Percentiles rank a stretch among this genome's conserved stretches.
Evolutionary conservation across 2,888 invertebrate species (phyloP).

Genomic region (Villa cingulata): DNA sequence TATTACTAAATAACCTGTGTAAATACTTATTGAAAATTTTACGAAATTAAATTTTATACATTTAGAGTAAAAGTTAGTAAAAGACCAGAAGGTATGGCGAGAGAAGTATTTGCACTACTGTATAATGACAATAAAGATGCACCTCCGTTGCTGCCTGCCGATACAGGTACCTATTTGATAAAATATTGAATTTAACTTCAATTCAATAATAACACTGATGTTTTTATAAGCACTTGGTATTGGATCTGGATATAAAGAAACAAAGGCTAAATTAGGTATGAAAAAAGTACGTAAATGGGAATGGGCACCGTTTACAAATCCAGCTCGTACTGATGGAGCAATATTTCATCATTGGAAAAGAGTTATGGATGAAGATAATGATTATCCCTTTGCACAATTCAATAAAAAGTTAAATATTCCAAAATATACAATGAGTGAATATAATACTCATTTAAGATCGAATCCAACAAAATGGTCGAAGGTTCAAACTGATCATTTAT

Average conservation of each 20-base stretch:
- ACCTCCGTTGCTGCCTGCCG: conserved; percentile 84
- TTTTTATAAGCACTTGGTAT: conserved; percentile 26
- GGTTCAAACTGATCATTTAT: conserved; percentile 89
- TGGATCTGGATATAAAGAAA: conserved; percentile 78
- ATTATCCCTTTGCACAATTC: conserved; percentile 96
- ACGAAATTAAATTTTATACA: background rate
- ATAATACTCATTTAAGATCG: conserved; percentile 67
- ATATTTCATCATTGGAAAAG: conserved; percentile 93
- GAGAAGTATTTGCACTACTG: conserved; percentile 90
- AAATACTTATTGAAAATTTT: background rate
- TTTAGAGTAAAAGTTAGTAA: conserved; percentile 54
- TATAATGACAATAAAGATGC: conserved; percentile 90
- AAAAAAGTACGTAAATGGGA: conserved; percentile 90
- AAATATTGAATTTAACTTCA: background rate
- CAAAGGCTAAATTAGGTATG: conserved; percentile 89
- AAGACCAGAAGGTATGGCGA: conserved; percentile 93
- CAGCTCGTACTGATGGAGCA: conserved; percentile 82
- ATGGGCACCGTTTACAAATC: conserved; percentile 94
- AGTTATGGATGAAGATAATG: conserved; percentile 76
- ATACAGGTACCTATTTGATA: conserved; percentile 52
- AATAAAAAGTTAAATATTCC: conserved; percentile 91
- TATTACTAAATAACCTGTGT: background rate
- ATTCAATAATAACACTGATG: background rate
- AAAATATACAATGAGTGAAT: conserved; percentile 80
- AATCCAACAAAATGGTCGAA: conserved; percentile 72